Base-by-base conservation (phyloP, 2,888 invertebrate genomes). In the Megamerina dolium region DNA sequence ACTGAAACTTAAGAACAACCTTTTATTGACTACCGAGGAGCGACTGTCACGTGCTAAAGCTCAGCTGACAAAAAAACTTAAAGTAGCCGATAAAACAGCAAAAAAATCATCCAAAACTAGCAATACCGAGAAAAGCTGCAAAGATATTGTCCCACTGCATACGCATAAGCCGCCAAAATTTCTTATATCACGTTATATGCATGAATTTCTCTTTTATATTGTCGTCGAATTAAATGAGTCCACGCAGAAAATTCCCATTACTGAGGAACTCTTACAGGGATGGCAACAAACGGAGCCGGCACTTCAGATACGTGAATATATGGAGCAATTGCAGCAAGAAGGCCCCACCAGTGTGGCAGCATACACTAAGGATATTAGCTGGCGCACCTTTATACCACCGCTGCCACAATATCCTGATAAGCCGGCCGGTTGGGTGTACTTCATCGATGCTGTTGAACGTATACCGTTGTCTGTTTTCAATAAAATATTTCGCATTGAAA, bases 331-430 rank as follows among this genome's bases (percentile, higher is more conserved):
- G 54, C 70, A 74, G 4, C 62, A 65, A 1, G 61, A 77, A 33
- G 80, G 77, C 45, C 33, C 43, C 8, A 45, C 41, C 53, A 58
- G 48, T 26, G 41, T 55, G 26, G 45, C 37, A 42, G 51, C 67
- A 2, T 73, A 67, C 27, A 72, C 70, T 4, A 73, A 76, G 38
- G 56, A 58, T n/a, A 68, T 81, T 5, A 74, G 72, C 53, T 87
- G 85, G 84, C 82, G 79, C 61, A 83, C 82, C 69, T 87, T 86
- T 60, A 70, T 88, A 12, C 78, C 82, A 1, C 83, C 85, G 0
- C 59, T 87, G 33, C 80, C 80, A 0, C 57, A 63, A 33, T 79
- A 83, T 58, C 49, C 60, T 63, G 77, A 76, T 13, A 82, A 79
- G 72, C 73, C 74, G 1, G 30, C 60, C 6, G 85, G 86, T 9